phyloP scores from a whole-genome alignment of 2,113 vertebrate species.

The Piliocolobus tephrosceles region DNA sequence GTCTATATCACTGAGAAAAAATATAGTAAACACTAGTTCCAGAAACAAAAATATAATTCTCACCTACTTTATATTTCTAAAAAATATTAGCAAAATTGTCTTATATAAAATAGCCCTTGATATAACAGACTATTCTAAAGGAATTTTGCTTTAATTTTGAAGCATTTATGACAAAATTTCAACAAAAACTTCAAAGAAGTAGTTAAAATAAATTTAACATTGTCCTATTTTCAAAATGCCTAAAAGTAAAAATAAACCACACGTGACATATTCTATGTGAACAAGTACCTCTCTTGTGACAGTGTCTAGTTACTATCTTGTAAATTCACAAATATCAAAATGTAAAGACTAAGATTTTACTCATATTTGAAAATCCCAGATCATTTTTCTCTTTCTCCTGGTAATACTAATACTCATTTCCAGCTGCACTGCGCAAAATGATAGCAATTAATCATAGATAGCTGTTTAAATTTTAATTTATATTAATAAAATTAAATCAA shows the following conservation, averaged over 20 bases:
- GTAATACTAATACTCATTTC: not conserved
- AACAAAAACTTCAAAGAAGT: not conserved
- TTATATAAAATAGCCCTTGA: not conserved
- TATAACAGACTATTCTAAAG: not conserved
- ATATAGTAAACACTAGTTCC: not conserved
- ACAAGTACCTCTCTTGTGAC: not conserved
- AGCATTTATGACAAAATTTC: not conserved
- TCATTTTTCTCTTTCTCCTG: not conserved
- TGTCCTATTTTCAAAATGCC: not conserved
- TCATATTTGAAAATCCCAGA: not conserved
- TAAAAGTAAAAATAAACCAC: conserved; percentile 46
- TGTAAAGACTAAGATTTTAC: not conserved
- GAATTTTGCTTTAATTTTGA: conserved; percentile 28
- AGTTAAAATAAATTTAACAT: conserved; percentile 28
- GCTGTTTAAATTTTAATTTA: conserved; percentile 25
- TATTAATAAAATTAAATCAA: conserved; percentile 4
- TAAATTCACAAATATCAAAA: conserved; percentile 22
- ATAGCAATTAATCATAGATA: not conserved
- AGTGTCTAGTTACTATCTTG: not conserved
- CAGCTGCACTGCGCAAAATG: not conserved
- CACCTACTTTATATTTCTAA: not conserved
- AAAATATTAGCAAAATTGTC: not conserved
- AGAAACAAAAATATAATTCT: not conserved
- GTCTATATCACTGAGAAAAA: not conserved
- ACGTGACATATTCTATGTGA: not conserved